These are phyloP conservation scores for Phocoena phocoena DNA, from an alignment of 2,113 vertebrate genomes.

Conservation along the genomic window DNA sequence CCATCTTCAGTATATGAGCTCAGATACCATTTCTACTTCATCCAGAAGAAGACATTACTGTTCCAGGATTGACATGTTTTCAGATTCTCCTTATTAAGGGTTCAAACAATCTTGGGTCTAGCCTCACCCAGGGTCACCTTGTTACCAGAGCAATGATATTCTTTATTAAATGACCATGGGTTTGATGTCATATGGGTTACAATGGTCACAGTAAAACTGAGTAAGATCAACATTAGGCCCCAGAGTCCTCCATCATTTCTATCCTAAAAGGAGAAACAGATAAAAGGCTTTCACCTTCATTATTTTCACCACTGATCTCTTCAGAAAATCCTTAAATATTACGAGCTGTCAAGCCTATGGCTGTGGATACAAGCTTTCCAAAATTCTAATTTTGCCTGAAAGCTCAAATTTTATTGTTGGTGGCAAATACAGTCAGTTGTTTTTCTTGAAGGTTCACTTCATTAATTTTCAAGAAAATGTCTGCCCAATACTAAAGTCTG, in stretches of 20 bases:
- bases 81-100: conserved; percentile 11
- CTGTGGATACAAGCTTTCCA: not conserved
- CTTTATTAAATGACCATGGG: not conserved
- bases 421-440: not conserved
- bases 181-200: not conserved
- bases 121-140: not conserved
- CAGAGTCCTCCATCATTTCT: not conserved
- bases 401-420: conserved; percentile 14
- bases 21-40: not conserved
- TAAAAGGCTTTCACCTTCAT: not conserved
- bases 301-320: not conserved
- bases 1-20: not conserved
- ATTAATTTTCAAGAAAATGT: conserved; percentile 41
- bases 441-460: not conserved
- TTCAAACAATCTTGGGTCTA: not conserved
- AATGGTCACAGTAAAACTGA: conserved; percentile 11
- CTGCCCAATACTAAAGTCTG: not conserved
- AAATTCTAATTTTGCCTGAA: conserved; percentile 8
- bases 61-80: conserved; percentile 20
- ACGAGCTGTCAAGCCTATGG: not conserved
- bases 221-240: not conserved
- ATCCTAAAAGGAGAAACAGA: not conserved
- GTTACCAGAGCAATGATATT: not conserved
- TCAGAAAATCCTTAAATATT: not conserved
- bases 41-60: not conserved